Percentiles rank a stretch among this genome's conserved stretches.
Evolutionary conservation across 2,888 invertebrate species (phyloP).

Genomic region (Vannuccia rotundouncinata): DNA sequence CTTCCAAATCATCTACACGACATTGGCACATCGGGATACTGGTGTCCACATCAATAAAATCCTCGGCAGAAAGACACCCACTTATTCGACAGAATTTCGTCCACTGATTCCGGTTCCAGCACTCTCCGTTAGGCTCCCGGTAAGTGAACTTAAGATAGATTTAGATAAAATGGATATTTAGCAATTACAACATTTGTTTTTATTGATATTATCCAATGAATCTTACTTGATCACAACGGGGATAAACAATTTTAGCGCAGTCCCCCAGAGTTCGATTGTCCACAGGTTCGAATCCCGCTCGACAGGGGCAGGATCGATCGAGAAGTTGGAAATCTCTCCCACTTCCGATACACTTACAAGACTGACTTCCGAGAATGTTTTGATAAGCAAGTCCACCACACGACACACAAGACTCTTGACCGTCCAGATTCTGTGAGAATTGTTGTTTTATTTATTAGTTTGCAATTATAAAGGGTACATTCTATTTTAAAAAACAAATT

Average conservation of each 20-base stretch:
- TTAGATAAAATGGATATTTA: neutral
- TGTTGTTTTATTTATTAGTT: too few relatives aligned
- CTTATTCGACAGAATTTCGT: constrained; percentile 44
- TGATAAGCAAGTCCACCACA: constrained; percentile 50
- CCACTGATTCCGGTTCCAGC: constrained; percentile 44
- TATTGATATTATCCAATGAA: neutral
- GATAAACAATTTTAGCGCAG: constrained; percentile 49
- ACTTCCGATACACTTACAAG: constrained; percentile 48
- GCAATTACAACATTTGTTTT: neutral
- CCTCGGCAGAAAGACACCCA: constrained; percentile 42
- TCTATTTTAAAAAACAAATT: too few relatives aligned
- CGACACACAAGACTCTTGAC: constrained; percentile 47
- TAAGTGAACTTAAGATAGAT: neutral
- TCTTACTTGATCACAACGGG: constrained; percentile 43
- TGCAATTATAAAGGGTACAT: too few relatives aligned
- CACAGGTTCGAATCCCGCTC: constrained; percentile 45
- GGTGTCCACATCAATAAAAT: neutral
- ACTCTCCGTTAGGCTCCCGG: constrained; percentile 44
- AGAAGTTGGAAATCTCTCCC: constrained; percentile 52
- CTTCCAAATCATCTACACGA: constrained; percentile 47
- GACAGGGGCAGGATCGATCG: constrained; percentile 50
- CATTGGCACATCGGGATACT: constrained; percentile 46
- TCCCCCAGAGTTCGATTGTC: constrained; percentile 43
- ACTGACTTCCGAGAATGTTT: constrained; percentile 44
- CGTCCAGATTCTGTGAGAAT: constrained; percentile 45